Evolutionary conservation across 2,888 invertebrate genomes (phyloP), one percentile per base, ranked within the genome.

Genomic region (Cheiracanthium punctorium): DNA sequence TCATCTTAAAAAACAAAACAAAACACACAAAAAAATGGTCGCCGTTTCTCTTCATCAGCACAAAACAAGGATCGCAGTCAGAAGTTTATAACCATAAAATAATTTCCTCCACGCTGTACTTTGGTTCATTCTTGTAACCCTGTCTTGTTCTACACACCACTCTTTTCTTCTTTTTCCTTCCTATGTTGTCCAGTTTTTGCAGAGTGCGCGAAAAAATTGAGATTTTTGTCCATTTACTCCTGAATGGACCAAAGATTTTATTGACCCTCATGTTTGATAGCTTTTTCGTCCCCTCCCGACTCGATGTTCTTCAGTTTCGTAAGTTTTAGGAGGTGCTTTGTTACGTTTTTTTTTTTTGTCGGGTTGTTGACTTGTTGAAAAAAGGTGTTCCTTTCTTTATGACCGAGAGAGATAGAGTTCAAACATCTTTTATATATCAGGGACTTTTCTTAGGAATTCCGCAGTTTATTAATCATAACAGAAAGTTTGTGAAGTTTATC

Each of bases 1-100:
- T 10, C 37, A 37, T 37, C 37, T 81, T 33, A 48, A 48, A 69
- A 52, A n/a, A n/a, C n/a, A n/a, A n/a, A n/a, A n/a, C n/a, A n/a
- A n/a, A n/a, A n/a, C n/a, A n/a, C n/a, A n/a, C n/a, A n/a, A 81
- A 81, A 81, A 81, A 69, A 74, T 74, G 37, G 81, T 81, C 74
- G 69, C 72, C 67, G 74, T 81, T 81, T 81, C 74, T 67, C 67
- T 65, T 67, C 74, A 73, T 80, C 5, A 43, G 67, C 24, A 41
- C 29, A 37, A 37, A 37, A 37, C 37, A 37, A 37, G 80, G 28
- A 73, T 72, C 80, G 33, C 58, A 37, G 37, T 37, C 37, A 37
- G 37, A 80, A 81, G 67, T 81, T 81, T 74, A 73, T 73, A 81
- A 81, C 69, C 74, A 73, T 33, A 70, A 81, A 74, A 69, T 52